These are phyloP conservation scores for Mercenaria mercenaria DNA, from an alignment of 1,140 invertebrate genomes.

Conservation along the genomic window DNA sequence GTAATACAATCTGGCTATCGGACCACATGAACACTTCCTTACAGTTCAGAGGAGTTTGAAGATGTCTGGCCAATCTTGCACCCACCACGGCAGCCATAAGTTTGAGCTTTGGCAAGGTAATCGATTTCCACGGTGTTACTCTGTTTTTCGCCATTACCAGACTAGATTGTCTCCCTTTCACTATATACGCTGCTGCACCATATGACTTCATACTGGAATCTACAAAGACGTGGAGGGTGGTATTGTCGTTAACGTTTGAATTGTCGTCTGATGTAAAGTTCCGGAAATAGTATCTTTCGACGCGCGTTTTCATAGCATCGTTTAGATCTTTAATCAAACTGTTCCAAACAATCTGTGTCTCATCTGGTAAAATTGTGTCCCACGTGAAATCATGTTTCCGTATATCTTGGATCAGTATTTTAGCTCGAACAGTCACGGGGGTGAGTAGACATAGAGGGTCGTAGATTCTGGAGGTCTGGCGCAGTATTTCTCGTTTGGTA, in stretches of 20 bases:
- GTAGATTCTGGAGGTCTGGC: conserved; percentile 34
- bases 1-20: too few species aligned
- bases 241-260: neutral
- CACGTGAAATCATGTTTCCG: neutral
- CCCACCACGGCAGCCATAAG: too few species aligned
- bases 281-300: conserved; percentile 30
- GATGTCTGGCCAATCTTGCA: neutral
- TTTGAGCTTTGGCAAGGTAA: too few species aligned
- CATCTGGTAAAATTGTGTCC: neutral
- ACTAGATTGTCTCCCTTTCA: too few species aligned
- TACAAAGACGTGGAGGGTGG: neutral
- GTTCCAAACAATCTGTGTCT: neutral
- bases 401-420: neutral
- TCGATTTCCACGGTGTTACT: too few species aligned
- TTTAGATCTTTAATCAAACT: neutral
- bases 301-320: neutral
- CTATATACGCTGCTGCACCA: neutral
- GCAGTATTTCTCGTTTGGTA: conserved; percentile 61
- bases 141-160: too few species aligned
- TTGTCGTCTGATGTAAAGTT: neutral
- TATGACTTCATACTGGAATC: neutral
- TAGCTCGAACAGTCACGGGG: neutral
- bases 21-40: too few species aligned
- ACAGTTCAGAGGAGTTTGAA: neutral
- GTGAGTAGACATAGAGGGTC: neutral